These are phyloP conservation scores for Chaetogeoica ovagalla DNA, from an alignment of 2,888 invertebrate species.

Conservation along the genomic window DNA sequence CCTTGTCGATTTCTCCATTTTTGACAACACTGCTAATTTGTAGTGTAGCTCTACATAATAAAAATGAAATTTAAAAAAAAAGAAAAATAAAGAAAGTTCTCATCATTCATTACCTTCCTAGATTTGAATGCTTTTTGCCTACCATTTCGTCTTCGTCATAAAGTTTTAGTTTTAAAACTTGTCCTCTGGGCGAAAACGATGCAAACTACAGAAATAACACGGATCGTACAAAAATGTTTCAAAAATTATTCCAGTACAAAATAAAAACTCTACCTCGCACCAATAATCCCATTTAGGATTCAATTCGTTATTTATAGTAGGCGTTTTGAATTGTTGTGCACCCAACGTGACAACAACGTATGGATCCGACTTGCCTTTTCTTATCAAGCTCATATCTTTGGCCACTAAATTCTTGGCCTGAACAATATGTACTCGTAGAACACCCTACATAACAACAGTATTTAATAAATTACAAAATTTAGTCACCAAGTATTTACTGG, in stretches of 20 bases:
- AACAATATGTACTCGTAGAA: constrained; percentile 88
- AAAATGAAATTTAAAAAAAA: constrained; percentile 31
- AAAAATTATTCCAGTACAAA: constrained; percentile 15
- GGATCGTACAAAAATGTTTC: background rate
- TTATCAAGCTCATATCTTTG: constrained; percentile 86
- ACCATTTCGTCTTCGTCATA: constrained; percentile 80
- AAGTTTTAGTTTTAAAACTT: constrained; percentile 74
- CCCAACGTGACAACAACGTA: constrained; percentile 91
- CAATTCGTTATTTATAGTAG: constrained; percentile 89
- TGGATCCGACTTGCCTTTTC: constrained; percentile 96
- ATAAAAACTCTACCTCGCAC: constrained; percentile 79
- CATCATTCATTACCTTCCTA: constrained; percentile 71
- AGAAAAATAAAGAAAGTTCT: background rate
- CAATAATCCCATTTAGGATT: constrained; percentile 97
- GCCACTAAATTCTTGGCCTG: constrained; percentile 95
- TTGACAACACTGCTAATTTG: constrained; percentile 73
- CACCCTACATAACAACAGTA: constrained; percentile 71
- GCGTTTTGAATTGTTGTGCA: constrained; percentile 89
- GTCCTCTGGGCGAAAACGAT: constrained; percentile 62
- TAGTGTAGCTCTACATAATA: constrained; percentile 68
- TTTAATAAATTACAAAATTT: background rate
- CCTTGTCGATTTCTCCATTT: constrained; percentile 73
- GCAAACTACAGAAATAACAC: constrained; percentile 52
- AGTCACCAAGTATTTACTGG: background rate
- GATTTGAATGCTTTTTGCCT: constrained; percentile 77